These are phyloP conservation scores for Metacarcinus magister DNA, from an alignment of 2,888 invertebrate genomes.

Conservation along the genomic window DNA sequence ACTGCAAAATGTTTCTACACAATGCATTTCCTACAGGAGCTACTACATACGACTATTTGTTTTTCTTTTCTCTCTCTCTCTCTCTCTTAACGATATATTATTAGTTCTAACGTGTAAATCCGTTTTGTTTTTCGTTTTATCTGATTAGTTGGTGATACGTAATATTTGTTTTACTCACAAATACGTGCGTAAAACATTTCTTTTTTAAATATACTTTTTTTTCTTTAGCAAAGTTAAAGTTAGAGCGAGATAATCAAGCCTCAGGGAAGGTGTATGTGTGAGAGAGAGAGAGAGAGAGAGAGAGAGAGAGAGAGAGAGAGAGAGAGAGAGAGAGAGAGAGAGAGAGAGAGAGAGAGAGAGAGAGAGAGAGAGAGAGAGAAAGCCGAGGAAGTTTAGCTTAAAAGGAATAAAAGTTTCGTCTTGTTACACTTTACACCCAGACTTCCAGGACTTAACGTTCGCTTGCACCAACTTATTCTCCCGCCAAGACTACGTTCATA, in stretches of 20 bases:
- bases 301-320: constrained; percentile 43
- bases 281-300: constrained; percentile 22
- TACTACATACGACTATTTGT: not conserved
- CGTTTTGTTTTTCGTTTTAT: not conserved
- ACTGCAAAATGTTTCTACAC: constrained; percentile 6
- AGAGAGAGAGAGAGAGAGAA: constrained; percentile 44
- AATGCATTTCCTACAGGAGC: not conserved
- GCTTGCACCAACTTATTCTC: not conserved
- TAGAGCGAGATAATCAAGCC: no score
- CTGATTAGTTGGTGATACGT: not conserved
- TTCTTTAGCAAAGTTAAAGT: no score
- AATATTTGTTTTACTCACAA: not conserved
- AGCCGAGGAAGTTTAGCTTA: not conserved
- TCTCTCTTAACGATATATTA: not conserved
- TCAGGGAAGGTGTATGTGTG: not conserved
- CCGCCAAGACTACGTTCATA: not conserved
- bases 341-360: not conserved
- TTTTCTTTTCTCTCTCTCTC: not conserved
- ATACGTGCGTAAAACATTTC: not conserved
- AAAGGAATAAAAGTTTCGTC: constrained; percentile 53
- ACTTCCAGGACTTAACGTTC: not conserved
- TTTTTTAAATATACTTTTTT: no score
- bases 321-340: constrained; percentile 19
- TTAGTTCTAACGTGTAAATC: not conserved
- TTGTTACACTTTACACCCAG: not conserved